These are phyloP conservation scores for Julus scandinavius DNA, from an alignment of 2,888 invertebrate species.

Conservation along the genomic window DNA sequence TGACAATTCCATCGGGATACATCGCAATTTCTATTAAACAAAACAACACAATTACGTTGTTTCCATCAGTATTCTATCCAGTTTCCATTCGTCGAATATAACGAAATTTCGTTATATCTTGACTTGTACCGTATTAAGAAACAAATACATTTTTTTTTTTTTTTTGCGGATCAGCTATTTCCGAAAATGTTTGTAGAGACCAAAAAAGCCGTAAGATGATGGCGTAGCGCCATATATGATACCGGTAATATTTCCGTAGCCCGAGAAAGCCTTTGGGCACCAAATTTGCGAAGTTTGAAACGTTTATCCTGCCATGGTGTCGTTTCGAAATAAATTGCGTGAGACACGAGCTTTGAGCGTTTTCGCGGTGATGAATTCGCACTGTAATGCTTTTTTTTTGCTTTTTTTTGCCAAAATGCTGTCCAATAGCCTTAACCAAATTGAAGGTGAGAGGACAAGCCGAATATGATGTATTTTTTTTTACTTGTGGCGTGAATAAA, in stretches of 20 bases:
- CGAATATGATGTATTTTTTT: constrained; percentile 25
- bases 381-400: not conserved
- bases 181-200: not conserved
- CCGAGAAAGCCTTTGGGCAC: not conserved
- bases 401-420: not conserved
- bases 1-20: not conserved
- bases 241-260: not conserved
- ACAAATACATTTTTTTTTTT: not conserved
- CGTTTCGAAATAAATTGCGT: not conserved
- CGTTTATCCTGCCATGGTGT: not conserved
- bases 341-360: not conserved
- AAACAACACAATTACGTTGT: too few relatives aligned
- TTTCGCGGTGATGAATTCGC: constrained; percentile 14
- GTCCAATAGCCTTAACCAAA: constrained; percentile 1
- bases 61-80: not conserved
- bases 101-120: not conserved
- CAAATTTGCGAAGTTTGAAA: not conserved
- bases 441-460: constrained; percentile 40
- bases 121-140: too few relatives aligned
- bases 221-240: not conserved
- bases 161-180: not conserved
- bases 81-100: not conserved
- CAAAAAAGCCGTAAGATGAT: not conserved
- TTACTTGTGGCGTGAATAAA: constrained; percentile 36
- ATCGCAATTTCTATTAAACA: not conserved